Evolutionary conservation across 92 coral and sea anemone species (phyloP).

Genomic region (Palythoa grandis): DNA sequence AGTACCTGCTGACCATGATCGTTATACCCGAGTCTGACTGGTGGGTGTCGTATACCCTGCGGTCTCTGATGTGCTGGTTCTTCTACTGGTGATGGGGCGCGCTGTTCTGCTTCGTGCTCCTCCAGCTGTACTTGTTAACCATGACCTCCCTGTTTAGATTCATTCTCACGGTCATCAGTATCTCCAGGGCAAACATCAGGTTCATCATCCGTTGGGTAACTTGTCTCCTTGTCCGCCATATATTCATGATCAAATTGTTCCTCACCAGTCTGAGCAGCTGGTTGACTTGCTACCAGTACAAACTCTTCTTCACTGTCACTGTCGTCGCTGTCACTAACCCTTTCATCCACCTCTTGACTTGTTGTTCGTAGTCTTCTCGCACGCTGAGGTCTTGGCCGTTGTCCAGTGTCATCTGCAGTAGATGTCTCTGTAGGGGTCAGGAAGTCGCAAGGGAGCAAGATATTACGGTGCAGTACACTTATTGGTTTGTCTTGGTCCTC

Average conservation of each 20-base stretch:
- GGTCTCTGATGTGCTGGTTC: not conserved
- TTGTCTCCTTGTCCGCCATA: not conserved
- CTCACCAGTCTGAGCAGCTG: not conserved
- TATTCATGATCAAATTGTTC: not conserved
- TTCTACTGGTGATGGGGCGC: conserved; percentile 1
- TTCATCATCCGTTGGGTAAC: not conserved
- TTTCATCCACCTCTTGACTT: conserved; percentile 9
- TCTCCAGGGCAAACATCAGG: conserved; percentile 8
- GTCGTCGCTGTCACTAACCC: not conserved
- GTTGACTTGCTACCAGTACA: too few species aligned
- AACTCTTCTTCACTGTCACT: not conserved
- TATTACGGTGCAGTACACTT: not conserved
- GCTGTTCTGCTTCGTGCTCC: not conserved
- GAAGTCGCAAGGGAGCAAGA: too few species aligned
- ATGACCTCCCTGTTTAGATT: conserved; percentile 12
- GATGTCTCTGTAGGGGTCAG: not conserved
- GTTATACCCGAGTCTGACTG: not conserved
- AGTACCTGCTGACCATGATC: not conserved
- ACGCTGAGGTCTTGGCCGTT: conserved; percentile 1
- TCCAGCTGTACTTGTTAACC: conserved; percentile 9
- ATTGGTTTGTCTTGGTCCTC: conserved; percentile 13
- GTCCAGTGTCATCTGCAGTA: conserved; percentile 5
- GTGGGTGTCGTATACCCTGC: not conserved
- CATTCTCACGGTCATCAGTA: not conserved
- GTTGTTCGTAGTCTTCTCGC: too few species aligned